Evolutionary conservation across 2,113 vertebrate species (phyloP), one percentile per base, ranked within the genome.

Genomic region (Dinomys branickii): DNA sequence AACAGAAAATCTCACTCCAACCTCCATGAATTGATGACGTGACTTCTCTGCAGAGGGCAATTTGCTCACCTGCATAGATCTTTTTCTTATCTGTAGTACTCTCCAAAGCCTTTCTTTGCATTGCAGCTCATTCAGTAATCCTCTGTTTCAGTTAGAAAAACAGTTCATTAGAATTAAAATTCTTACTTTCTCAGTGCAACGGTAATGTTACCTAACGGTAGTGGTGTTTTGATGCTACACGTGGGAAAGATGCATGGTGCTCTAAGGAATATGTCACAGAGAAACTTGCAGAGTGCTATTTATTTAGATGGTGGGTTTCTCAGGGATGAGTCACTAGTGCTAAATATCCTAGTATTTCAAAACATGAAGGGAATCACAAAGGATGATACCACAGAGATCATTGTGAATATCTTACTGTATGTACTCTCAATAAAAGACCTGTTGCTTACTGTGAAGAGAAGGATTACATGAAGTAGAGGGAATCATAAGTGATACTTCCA

Each of bases 111-210:
- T 28, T 94, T 67, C 52, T 38, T 81, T 93, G 81, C 67, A 75
- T 88, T n/a, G 63, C 75, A 77, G 26, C 61, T 78, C 3, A 86
- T 88, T 38, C 44, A 83, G 52, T 77, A 85, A 30, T 82, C 65
- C 30, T 97, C 41, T 86, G 3, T 88, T n/a, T 5, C 20, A 56
- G 28, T 35, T 88, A 8, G 50, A 88, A 52, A 84, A 94, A 56
- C 30, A 87, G 28, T 91, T 91, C 54, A 91, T 82, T 93, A 89
- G 16, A 61, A 88, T 77, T 83, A 73, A 97, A 93, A 50, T 50
- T 16, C 24, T 17, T 50, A 30, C 26, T 50, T 78, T 78, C 28
- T 44, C 17, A 67, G 84, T 67, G n/a, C 73, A 88, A n/a, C 38
- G n/a, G n/a, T n/a, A n/a, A 88, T 73, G n/a, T 65, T 93, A 56